phyloP scores from a whole-genome alignment of 2,113 vertebrate genomes.

The Daboia siamensis region DNA sequence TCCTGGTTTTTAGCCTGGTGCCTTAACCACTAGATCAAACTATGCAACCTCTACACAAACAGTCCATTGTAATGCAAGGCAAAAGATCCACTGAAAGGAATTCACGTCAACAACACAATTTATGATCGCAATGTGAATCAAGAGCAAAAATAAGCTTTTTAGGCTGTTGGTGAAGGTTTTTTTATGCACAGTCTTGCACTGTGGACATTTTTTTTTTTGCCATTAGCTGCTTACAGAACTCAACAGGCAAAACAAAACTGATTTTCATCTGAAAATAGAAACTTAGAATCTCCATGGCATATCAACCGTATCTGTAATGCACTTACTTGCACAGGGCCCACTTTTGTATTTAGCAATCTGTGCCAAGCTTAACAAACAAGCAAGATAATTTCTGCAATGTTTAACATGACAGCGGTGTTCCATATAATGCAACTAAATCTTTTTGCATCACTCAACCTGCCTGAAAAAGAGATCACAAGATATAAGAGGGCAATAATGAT shows the following conservation, averaged over 20 bases:
- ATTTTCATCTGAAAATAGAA: not conserved
- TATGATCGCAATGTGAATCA: not conserved
- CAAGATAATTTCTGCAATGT: not conserved
- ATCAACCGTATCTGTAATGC: not conserved
- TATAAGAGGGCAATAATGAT: not conserved
- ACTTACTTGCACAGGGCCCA: not conserved
- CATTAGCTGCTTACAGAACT: not conserved
- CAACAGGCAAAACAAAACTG: not conserved
- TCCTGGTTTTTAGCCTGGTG: not conserved
- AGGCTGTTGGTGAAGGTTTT: not conserved
- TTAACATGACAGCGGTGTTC: not conserved
- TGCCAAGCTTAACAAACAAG: not conserved
- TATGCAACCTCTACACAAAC: not conserved
- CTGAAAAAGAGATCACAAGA: not conserved
- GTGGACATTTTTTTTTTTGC: not conserved
- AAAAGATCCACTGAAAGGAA: not conserved
- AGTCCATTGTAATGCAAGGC: not conserved
- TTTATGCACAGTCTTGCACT: not conserved
- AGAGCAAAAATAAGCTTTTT: not conserved
- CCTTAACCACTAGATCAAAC: not conserved
- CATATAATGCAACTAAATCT: not conserved
- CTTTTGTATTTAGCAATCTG: not conserved
- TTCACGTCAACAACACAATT: not conserved
- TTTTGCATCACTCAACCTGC: not conserved
- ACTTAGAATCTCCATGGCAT: not conserved